Percentiles rank a stretch among this genome's conserved stretches.
Evolutionary conservation across 2,797 vertebrate species (phyloP).

Genomic region (Rhabdophis nuchalis): DNA sequence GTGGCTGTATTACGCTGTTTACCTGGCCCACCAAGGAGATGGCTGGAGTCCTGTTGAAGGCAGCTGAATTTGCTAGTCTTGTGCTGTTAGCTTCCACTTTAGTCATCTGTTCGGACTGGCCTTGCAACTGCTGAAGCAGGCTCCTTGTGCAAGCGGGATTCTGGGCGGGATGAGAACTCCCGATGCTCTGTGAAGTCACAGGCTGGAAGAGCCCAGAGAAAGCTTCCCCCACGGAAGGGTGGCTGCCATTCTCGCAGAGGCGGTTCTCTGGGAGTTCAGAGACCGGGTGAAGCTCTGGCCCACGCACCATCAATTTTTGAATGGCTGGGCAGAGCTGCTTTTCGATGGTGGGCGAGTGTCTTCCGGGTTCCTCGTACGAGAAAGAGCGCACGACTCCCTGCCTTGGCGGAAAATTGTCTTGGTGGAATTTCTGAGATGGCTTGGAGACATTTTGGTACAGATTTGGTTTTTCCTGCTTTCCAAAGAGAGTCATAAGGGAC

Average conservation of each 20-base stretch:
- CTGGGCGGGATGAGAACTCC: constrained; percentile 35
- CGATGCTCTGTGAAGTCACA: constrained; percentile 1
- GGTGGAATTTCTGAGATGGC: background rate
- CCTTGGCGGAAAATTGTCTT: constrained; percentile 46
- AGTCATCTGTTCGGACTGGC: background rate
- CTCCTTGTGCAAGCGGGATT: constrained; percentile 52
- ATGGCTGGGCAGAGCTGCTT: constrained; percentile 87
- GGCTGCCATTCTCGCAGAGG: constrained; percentile 72
- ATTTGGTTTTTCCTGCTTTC: constrained; percentile 67
- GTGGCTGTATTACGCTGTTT: constrained; percentile 60
- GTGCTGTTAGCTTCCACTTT: constrained; percentile 25
- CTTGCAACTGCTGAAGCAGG: constrained; percentile 64
- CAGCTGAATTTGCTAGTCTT: background rate
- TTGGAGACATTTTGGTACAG: constrained; percentile 38
- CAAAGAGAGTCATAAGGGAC: constrained; percentile 83
- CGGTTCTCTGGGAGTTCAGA: constrained; percentile 81
- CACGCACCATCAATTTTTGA: constrained; percentile 87
- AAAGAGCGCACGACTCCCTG: constrained; percentile 79
- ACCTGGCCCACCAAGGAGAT: constrained; percentile 22
- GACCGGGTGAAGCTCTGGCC: constrained; percentile 75
- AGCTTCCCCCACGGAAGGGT: constrained; percentile 54
- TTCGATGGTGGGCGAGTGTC: constrained; percentile 43
- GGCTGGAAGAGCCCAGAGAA: constrained; percentile 74
- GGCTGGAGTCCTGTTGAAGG: constrained; percentile 46
- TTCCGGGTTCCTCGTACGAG: constrained; percentile 77